Evolutionary conservation across 2,888 invertebrate species (phyloP).

Genomic region (Tyria jacobaeae): DNA sequence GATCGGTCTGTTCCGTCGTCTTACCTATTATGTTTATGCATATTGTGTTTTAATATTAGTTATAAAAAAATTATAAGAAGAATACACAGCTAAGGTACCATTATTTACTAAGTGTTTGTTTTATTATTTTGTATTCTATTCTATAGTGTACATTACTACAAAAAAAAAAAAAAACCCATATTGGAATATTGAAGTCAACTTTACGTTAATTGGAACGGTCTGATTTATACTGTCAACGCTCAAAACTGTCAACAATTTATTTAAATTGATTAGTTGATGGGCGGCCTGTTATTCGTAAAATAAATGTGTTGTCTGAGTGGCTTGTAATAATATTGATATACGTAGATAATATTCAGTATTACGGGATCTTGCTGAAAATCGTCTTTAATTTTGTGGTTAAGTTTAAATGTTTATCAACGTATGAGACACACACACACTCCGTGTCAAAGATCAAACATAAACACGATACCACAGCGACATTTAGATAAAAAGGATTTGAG

Average conservation of each 20-base stretch:
- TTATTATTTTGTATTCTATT: no score
- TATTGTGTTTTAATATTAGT: not conserved
- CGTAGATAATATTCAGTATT: not conserved
- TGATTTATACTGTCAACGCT: not conserved
- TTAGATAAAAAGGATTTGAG: conserved; percentile 23
- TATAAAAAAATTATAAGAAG: not conserved
- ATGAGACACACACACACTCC: not conserved
- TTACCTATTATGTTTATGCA: not conserved
- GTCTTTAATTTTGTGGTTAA: not conserved
- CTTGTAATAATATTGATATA: not conserved
- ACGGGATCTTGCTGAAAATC: not conserved
- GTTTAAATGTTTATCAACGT: not conserved
- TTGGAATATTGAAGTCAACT: no score
- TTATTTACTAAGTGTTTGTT: no score
- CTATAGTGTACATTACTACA: no score
- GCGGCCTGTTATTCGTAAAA: not conserved
- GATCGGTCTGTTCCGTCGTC: not conserved
- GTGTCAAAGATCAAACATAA: not conserved
- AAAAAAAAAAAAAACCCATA: no score
- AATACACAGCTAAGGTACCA: no score
- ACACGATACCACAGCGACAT: conserved; percentile 19
- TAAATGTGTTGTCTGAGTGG: not conserved
- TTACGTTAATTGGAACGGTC: not conserved
- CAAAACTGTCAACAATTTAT: not conserved
- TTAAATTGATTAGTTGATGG: not conserved